phyloP scores from a whole-genome alignment of 2,888 invertebrate species.

The Orthosia gothica region DNA sequence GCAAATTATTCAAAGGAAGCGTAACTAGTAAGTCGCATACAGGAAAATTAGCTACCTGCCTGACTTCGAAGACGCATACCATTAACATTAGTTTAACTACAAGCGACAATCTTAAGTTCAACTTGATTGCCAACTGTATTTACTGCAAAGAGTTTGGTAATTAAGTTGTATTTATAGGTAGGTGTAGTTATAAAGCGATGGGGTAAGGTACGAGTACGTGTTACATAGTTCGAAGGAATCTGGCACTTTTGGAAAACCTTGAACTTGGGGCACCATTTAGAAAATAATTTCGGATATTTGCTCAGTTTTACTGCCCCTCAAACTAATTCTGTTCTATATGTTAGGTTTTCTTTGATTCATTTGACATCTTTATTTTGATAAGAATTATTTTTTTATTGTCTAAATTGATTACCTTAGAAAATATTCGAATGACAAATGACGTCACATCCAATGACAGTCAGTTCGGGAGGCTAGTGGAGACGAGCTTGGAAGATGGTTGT shows the following conservation, averaged over 20 bases:
- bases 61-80: conserved; percentile 67
- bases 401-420: too few species aligned
- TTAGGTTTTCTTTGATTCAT: too few species aligned
- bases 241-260: neutral
- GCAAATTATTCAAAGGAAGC: too few species aligned
- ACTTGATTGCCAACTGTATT: conserved; percentile 66
- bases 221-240: conserved; percentile 2
- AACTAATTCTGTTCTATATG: too few species aligned
- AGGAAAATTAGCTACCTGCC: conserved; percentile 72
- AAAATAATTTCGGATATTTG: neutral
- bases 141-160: conserved; percentile 47
- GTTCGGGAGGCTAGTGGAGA: too few species aligned
- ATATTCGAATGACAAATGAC: too few species aligned
- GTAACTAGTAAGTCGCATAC: conserved; percentile 67
- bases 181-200: neutral
- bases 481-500: too few species aligned
- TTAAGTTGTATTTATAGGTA: conserved; percentile 37
- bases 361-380: too few species aligned
- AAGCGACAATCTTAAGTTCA: conserved; percentile 70
- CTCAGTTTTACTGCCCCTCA: neutral
- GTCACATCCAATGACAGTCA: too few species aligned
- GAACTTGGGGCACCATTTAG: neutral
- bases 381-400: too few species aligned
- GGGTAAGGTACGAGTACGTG: too few species aligned
- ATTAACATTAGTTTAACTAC: conserved; percentile 75